These are phyloP conservation scores for Clarias pachynema DNA, from an alignment of 2,797 vertebrate genomes.

Conservation along the genomic window DNA sequence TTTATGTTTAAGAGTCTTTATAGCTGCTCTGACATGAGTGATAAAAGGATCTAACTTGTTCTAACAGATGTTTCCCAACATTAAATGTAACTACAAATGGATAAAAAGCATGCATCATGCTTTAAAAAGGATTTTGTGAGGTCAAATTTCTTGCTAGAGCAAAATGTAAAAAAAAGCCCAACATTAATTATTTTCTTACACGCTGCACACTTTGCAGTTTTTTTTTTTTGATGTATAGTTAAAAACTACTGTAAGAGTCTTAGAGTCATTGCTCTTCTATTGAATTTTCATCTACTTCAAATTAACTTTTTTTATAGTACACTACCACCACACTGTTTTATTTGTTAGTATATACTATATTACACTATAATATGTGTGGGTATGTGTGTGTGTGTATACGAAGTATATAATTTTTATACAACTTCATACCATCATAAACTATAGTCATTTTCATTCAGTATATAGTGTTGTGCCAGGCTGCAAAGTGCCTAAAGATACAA, in stretches of 20 bases:
- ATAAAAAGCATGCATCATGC: neutral
- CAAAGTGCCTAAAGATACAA: too few relatives aligned
- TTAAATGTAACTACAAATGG: neutral
- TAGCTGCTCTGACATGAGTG: neutral
- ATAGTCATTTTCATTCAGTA: neutral
- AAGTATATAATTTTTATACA: too few relatives aligned
- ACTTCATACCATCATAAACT: too few relatives aligned
- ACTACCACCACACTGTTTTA: neutral
- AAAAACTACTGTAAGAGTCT: neutral
- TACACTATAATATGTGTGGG: neutral
- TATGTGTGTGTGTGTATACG: too few relatives aligned
- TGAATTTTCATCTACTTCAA: too few relatives aligned
- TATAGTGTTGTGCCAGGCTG: too few relatives aligned
- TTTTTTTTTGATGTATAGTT: too few relatives aligned
- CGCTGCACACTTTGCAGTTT: too few relatives aligned
- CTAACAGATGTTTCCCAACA: neutral
- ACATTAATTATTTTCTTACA: too few relatives aligned
- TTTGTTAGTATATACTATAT: neutral
- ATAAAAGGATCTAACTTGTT: neutral
- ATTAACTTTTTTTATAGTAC: neutral
- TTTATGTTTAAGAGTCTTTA: neutral
- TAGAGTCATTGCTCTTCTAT: neutral
- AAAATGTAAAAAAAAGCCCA: too few relatives aligned
- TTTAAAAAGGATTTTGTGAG: neutral
- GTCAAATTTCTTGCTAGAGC: neutral